A percentile compares a stretch with the other conserved stretches of the same genome.
phyloP scores from a whole-genome alignment of 2,797 vertebrate genomes.

The Cichlasoma orientale region DNA sequence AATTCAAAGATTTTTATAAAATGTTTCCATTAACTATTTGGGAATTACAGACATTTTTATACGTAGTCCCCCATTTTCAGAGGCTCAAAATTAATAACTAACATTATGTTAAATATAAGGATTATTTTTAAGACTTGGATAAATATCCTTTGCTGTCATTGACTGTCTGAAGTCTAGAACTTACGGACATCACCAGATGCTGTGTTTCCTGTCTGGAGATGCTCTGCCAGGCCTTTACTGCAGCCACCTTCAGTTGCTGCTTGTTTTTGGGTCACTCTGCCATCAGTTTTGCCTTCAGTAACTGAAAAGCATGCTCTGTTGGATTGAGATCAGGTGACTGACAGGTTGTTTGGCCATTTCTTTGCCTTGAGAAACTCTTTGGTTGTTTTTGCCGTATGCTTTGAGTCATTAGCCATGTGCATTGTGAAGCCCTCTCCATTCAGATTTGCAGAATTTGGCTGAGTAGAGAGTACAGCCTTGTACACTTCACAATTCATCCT shows the following conservation, averaged over 20 bases:
- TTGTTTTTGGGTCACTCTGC: neutral
- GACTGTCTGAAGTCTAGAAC: neutral
- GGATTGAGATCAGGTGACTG: neutral
- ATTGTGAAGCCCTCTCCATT: too few relatives aligned
- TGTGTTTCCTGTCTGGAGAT: too few relatives aligned
- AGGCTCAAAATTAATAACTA: neutral
- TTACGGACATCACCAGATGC: too few relatives aligned
- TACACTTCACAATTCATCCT: too few relatives aligned
- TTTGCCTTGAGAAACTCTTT: too few relatives aligned
- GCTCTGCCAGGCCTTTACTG: too few relatives aligned
- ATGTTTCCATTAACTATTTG: neutral
- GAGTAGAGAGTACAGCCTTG: too few relatives aligned
- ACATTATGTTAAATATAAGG: neutral
- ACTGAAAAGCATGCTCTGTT: neutral
- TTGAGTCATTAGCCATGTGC: too few relatives aligned
- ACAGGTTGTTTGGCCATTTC: too few relatives aligned
- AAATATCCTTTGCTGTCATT: neutral
- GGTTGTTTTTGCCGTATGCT: too few relatives aligned
- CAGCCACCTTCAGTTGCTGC: too few relatives aligned
- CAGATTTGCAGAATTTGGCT: too few relatives aligned
- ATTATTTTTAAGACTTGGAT: neutral
- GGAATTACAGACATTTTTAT: neutral
- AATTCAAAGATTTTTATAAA: neutral
- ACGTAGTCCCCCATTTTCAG: neutral
- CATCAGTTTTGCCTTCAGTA: neutral